Percentiles rank a stretch among this genome's conserved stretches.
Evolutionary conservation across 2,113 vertebrate genomes (phyloP).

Genomic region (Caloenas nicobarica): DNA sequence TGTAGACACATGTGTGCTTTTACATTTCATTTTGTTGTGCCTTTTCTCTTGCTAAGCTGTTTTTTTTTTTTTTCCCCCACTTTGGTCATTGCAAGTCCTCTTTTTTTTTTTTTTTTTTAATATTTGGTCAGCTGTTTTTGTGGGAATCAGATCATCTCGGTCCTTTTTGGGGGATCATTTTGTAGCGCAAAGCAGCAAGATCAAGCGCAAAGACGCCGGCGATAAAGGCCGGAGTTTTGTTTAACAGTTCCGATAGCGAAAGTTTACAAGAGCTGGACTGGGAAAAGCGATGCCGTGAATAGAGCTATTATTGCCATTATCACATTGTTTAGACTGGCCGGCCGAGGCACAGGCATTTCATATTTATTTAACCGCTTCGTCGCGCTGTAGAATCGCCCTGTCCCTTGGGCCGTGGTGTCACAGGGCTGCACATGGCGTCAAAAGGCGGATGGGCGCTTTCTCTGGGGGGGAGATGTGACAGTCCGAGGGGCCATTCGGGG

Average conservation of each 20-base stretch:
- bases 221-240: not conserved
- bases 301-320: not conserved
- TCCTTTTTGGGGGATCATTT: not conserved
- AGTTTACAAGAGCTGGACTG: slow-evolving; percentile 40
- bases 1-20: not conserved
- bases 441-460: too few species aligned
- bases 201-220: slow-evolving; percentile 18
- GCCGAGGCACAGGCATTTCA: not conserved
- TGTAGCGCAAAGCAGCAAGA: not conserved
- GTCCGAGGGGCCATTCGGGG: too few species aligned
- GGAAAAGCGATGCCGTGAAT: not conserved
- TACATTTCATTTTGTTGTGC: not conserved
- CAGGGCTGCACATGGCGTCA: not conserved
- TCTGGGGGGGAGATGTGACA: too few species aligned
- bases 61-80: not conserved
- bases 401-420: not conserved
- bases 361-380: not conserved
- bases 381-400: not conserved
- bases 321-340: not conserved
- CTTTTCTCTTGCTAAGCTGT: not conserved
- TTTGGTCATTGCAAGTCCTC: rapidly evolving
- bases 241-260: slow-evolving; percentile 33
- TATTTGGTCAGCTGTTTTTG: not conserved
- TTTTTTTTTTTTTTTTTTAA: not conserved
- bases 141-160: not conserved